Evolutionary conservation across 2,888 invertebrate species (phyloP), one percentile per base, ranked within the genome.

Genomic region (Serrognathus titanus): DNA sequence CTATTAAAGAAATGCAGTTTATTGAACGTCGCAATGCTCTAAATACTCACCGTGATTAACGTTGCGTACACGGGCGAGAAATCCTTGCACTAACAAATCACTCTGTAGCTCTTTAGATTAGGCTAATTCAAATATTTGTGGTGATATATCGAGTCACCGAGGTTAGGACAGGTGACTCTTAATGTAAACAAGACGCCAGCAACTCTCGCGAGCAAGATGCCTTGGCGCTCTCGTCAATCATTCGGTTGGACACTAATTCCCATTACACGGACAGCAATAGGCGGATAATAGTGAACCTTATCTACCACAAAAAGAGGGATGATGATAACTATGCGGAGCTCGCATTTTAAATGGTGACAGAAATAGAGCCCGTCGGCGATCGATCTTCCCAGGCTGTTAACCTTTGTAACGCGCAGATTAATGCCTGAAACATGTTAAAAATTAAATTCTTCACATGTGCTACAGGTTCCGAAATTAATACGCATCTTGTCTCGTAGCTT

Each of bases 31-130:
- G 20, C 35, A 37, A 10, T 49, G 38, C 13, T 49, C 13, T 11
- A 16, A 16, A 37, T 24, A 51, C 24, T 40, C 39, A 16, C 10
- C 20, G 41, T 57, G 51, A 55, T 51, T 49, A 56, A 53, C 56
- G 40, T 41, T 48, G 24, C 40, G 49, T 60, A 63, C 63, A 63
- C 47, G 55, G 51, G 13, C 55, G 50, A 59, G 60, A 61, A 63
- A 63, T 62, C 59, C 61, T 59, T 56, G 63, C 60, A 60, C 61
- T 60, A 63, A 65, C 63, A 65, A 65, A 65, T 65, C 65, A 65
- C 62, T 65, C 62, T 50, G 57, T 61, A 57, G 62, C 63, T 65
- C 62, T 62, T 65, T 65, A 63, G 58, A 56, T 62, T 53, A 50
- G 54, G 57, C 59, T 53, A 49, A 49, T 55, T 60, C 51, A 57